A percentile compares a stretch with the other conserved stretches of the same genome.
phyloP scores from a whole-genome alignment of 1,140 invertebrate species.

The Hyposmocoma kahamanoa region DNA sequence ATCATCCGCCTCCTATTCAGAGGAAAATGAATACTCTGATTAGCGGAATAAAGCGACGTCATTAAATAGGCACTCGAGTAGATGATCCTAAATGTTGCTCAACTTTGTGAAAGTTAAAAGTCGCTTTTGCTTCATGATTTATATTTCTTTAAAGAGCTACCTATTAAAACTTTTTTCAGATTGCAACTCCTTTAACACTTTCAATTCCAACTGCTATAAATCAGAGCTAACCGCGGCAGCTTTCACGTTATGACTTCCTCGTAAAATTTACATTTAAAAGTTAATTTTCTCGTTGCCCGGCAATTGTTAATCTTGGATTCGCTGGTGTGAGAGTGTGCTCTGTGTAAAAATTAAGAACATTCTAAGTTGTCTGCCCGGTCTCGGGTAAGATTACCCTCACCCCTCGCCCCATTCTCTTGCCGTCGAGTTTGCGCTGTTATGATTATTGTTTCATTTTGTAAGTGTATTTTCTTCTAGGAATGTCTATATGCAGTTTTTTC shows the following conservation, averaged over 20 bases:
- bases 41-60: constrained; percentile 49
- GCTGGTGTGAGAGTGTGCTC: constrained; percentile 7
- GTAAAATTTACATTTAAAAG: constrained; percentile 72
- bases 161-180: constrained; percentile 72
- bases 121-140: constrained; percentile 56
- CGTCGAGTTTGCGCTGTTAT: background rate
- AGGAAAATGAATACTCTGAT: constrained; percentile 46
- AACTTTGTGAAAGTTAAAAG: constrained; percentile 53
- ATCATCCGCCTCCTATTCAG: background rate
- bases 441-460: too few relatives aligned
- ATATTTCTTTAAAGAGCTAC: constrained; percentile 68
- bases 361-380: constrained; percentile 18
- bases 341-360: constrained; percentile 15
- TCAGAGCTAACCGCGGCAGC: constrained; percentile 66
- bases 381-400: background rate
- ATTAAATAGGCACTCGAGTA: constrained; percentile 53
- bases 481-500: too few relatives aligned
- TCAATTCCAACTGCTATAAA: constrained; percentile 68
- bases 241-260: constrained; percentile 70
- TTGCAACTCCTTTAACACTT: constrained; percentile 70
- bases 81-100: constrained; percentile 56
- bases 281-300: constrained; percentile 60
- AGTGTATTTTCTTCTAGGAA: too few relatives aligned
- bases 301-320: constrained; percentile 65
- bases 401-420: background rate